A percentile compares a stretch with the other conserved stretches of the same genome.
Evolutionary conservation across 2,113 vertebrate species (phyloP).

Genomic region (Ariopsis seemanni): DNA sequence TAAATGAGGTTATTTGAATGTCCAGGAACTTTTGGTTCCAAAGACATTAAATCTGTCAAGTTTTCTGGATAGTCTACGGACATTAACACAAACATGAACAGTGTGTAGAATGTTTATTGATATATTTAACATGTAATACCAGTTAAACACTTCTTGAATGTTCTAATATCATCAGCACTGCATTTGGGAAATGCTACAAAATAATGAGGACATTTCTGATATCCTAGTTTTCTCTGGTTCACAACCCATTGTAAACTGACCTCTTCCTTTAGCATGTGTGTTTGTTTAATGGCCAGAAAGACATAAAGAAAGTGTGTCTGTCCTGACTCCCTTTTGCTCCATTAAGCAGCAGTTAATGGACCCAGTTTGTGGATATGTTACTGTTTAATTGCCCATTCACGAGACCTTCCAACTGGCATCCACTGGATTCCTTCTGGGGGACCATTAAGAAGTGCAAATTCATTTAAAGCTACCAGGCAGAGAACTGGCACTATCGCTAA

Average conservation of each 20-base stretch:
- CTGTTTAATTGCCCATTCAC: slow-evolving; percentile 31
- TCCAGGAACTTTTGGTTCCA: not conserved
- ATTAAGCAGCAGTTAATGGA: slow-evolving; percentile 43
- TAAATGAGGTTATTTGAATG: not conserved
- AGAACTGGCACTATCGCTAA: slow-evolving; percentile 1
- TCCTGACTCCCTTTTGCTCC: slow-evolving; percentile 6
- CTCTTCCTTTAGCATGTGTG: not conserved
- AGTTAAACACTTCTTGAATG: not conserved
- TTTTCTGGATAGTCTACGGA: not conserved
- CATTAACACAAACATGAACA: not conserved
- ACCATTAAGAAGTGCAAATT: slow-evolving; percentile 15
- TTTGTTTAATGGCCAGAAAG: not conserved
- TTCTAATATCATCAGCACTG: not conserved
- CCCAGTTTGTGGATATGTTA: not conserved
- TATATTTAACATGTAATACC: not conserved
- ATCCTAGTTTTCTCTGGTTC: not conserved
- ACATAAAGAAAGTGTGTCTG: not conserved
- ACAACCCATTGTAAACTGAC: not conserved
- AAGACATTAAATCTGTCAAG: not conserved
- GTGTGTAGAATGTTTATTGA: not conserved
- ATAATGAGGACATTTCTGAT: not conserved
- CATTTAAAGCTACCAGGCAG: not conserved
- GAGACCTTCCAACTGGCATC: slow-evolving; percentile 27
- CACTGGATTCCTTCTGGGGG: not conserved
- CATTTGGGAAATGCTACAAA: not conserved